phyloP scores from a whole-genome alignment of 2,113 vertebrate species.

The Arvicanthis niloticus region DNA sequence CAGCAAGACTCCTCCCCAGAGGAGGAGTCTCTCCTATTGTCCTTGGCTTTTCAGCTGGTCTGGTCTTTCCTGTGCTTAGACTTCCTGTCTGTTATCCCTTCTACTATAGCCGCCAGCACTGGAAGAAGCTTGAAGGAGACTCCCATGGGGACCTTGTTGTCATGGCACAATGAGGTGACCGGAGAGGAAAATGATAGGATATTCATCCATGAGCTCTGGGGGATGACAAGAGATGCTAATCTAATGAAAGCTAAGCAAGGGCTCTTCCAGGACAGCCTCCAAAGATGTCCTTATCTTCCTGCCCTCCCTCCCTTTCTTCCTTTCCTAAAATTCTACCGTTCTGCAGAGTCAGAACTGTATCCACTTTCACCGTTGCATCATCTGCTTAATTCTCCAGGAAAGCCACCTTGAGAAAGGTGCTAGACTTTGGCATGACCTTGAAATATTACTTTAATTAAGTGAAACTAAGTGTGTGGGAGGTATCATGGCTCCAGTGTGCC shows the following conservation, averaged over 20 bases:
- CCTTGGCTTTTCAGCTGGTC: no score
- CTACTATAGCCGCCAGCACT: neutral
- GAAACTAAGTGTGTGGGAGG: neutral
- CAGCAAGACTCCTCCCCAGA: neutral
- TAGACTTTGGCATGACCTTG: neutral
- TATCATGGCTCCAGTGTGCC: neutral
- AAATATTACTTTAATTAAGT: neutral
- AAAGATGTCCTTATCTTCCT: neutral
- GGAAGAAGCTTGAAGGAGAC: neutral
- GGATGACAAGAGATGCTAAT: neutral
- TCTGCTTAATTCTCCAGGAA: neutral
- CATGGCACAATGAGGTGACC: neutral
- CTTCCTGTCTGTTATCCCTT: neutral
- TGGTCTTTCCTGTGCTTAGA: no score
- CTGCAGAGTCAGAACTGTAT: neutral
- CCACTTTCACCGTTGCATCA: neutral
- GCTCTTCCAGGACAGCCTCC: neutral
- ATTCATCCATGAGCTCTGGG: neutral
- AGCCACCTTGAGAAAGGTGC: neutral
- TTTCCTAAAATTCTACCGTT: neutral
- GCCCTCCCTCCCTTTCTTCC: neutral
- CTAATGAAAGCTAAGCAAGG: neutral
- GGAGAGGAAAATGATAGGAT: slow-evolving; percentile 40
- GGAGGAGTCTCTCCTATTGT: neutral
- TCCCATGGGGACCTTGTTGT: neutral